Evolutionary conservation across 92 coral and sea anemone species (phyloP), one percentile per base, ranked within the genome.

Genomic region (Epizoanthus rinbou): DNA sequence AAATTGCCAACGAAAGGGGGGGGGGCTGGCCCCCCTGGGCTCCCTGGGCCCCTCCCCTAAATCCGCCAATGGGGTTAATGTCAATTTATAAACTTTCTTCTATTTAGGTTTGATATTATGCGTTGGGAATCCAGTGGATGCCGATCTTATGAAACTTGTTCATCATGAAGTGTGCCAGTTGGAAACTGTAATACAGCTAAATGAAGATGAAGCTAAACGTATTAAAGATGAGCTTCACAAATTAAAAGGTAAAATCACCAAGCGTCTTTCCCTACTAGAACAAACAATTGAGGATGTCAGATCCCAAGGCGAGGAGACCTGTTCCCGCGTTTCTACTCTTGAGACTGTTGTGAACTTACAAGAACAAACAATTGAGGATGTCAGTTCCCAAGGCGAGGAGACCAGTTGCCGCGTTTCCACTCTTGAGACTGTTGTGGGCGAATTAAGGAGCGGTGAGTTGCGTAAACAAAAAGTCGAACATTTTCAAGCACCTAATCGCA

Each of bases 71-170:
- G n/a, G n/a, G n/a, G n/a, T 28, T 28, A 28, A 28, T 28, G 1
- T 37, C 1, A 37, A 47, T 47, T 47, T 47, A 8, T 47, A 47
- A 47, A 47, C 37, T 73, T 9, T 21, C 1, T 73, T 11, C 18
- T 57, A 54, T 31, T 45, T 37, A 95, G 98, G 98, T 19, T 69
- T 95, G 68, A 74, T 86, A 33, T 78, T 95, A 69, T 95, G 98
- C 84, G 65, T 90, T 59, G 97, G 98, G 23, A 45, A 80, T 53
- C 85, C 90, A 31, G 94, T 94, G 16, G 97, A 94, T 70, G 81
- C 89, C 19, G 98, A 92, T 68, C 75, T 92, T 11, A 62, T 94
- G 75, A 88, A 87, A 24, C 89, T 94, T 7, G 66, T 94, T 53
- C 83, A 82, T 13, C 63, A 15, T 2, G 95, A 94, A 31, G 88